Evolutionary conservation across 2,888 invertebrate species (phyloP), one percentile per base, ranked within the genome.

Genomic region (Beris morrisii): DNA sequence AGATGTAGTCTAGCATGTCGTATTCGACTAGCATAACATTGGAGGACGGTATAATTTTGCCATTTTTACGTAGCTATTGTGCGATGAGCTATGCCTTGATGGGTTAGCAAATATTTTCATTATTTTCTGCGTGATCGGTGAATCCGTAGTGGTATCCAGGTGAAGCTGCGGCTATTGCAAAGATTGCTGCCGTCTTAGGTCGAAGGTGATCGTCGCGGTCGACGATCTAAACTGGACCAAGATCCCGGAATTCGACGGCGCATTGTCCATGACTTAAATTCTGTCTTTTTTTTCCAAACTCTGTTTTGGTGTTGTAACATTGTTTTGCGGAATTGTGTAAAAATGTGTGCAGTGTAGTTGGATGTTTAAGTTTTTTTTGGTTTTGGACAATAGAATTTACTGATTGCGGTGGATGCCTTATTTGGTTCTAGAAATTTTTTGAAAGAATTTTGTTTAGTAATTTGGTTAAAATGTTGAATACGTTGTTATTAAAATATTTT

Each of bases 51-150:
- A 61, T 46, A 52, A 52, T 61, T 61, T 52, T 50, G 52, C 61
- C 61, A 61, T 61, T 22, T 22, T 22, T 22, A 22, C 50, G 12
- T 58, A 11, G 52, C 50, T n/a, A 32, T 50, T 38, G 6, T 43
- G 61, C 15, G 32, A 61, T 50, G 61, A 50, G 61, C 50, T 38
- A 61, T 61, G 22, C 3, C 50, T 52, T 38, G 52, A 22, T 22
- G 22, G 22, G 61, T 61, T 61, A 30, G 61, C 52, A 61, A 61
- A 61, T 61, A 61, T 61, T 61, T 61, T 61, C 61, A 61, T 61
- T 61, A 61, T 61, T 61, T 50, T 61, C 61, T 61, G 61, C 61
- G 61, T 61, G 61, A 61, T 61, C 61, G 32, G 43, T 61, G 50
- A 30, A 28, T 59, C 32, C 50, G 61, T 22, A 22, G 22, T 22